Conservation (phyloP, 2,113 vertebrate species). For the Thalassarche chlororhynchos region DNA sequence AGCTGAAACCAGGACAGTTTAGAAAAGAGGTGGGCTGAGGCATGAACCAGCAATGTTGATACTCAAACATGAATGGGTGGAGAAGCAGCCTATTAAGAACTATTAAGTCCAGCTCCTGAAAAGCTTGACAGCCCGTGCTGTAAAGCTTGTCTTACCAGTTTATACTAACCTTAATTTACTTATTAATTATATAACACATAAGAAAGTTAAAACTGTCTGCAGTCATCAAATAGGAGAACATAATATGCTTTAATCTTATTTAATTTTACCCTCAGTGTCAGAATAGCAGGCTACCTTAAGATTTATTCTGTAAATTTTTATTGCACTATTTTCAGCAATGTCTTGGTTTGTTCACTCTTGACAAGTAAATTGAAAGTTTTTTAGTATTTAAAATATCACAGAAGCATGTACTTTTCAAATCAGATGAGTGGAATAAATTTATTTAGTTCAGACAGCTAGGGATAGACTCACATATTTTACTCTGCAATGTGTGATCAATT, state of each 20-base stretch:
- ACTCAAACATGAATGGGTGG: not conserved
- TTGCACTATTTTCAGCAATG: not conserved
- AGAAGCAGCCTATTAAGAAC: not conserved
- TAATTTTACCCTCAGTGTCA: not conserved
- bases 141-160: not conserved
- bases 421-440: not conserved
- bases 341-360: not conserved
- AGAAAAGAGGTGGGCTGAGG: not conserved
- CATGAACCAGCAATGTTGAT: not conserved
- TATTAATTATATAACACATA: not conserved
- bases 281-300: not conserved
- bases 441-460: not conserved
- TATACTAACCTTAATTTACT: not conserved
- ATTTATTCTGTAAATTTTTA: not conserved
- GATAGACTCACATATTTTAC: not conserved
- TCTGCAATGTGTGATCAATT: not conserved
- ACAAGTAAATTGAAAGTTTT: not conserved
- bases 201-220: not conserved
- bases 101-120: not conserved
- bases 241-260: not conserved
- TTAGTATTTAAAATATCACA: not conserved
- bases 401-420: not conserved
- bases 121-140: not conserved
- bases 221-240: not conserved
- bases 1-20: not conserved